Evolutionary conservation across 2,113 vertebrate genomes (phyloP).

Genomic region (Larimichthys polyactis): DNA sequence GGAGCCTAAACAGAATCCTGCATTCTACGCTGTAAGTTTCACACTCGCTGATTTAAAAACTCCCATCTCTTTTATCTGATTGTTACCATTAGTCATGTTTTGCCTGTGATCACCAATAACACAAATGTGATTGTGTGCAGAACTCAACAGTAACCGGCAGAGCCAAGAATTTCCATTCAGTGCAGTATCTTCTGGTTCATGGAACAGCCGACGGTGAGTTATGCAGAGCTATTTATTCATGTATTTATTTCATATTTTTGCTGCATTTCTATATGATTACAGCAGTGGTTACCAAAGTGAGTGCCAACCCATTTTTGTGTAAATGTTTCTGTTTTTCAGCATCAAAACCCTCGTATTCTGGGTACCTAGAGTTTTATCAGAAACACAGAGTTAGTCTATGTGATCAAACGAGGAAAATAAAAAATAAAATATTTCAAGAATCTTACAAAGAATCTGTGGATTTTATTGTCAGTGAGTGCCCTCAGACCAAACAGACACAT

Average conservation of each 20-base stretch:
- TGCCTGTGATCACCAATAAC: neutral
- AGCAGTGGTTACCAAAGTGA: neutral
- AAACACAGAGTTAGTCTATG: no score
- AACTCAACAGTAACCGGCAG: constrained; percentile 94
- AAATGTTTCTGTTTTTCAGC: no score
- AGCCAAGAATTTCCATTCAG: constrained; percentile 93
- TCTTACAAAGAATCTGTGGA: no score
- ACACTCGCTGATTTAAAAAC: neutral
- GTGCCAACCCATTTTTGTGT: no score
- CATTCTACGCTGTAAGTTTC: constrained; percentile 87
- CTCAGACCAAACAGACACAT: no score
- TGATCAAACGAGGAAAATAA: no score
- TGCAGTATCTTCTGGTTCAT: constrained; percentile 96
- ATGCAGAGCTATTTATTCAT: neutral
- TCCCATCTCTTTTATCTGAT: neutral
- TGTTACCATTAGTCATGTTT: neutral
- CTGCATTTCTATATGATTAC: neutral
- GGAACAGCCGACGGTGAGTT: constrained; percentile 97
- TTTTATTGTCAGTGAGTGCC: no score
- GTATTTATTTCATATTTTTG: neutral
- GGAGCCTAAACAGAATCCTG: constrained; percentile 85
- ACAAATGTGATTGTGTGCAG: constrained; percentile 77
- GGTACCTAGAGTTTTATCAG: no score
- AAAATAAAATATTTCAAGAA: no score
- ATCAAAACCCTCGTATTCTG: no score